Evolutionary conservation across 2,888 invertebrate species (phyloP).

Genomic region (Axea sp.): DNA sequence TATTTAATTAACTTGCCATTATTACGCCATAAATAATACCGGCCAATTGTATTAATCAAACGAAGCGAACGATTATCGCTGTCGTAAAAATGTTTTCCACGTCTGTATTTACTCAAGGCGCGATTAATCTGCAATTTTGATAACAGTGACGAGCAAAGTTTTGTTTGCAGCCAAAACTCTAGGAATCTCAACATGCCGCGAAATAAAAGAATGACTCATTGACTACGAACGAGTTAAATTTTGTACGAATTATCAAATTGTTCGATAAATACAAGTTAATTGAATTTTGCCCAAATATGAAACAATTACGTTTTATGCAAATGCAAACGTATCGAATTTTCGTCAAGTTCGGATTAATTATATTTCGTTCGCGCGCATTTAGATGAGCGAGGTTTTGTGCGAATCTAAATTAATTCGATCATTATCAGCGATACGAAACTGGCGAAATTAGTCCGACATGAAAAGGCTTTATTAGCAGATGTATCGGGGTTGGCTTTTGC

Average conservation of each 20-base stretch:
- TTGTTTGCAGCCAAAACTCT: constrained; percentile 13
- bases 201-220: constrained; percentile 12
- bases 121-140: constrained; percentile 1
- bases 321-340: constrained; percentile 52
- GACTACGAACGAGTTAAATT: constrained; percentile 16
- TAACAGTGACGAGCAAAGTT: not conserved
- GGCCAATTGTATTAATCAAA: no score
- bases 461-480: constrained; percentile 60
- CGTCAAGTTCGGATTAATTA: constrained; percentile 53
- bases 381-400: constrained; percentile 46
- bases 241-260: constrained; percentile 39
- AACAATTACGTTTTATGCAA: constrained; percentile 52
- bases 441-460: constrained; percentile 57
- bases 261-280: constrained; percentile 50
- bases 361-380: constrained; percentile 42
- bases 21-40: no score
- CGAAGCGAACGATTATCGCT: no score
- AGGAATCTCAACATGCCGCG: not conserved
- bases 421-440: constrained; percentile 48
- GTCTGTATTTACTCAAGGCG: no score
- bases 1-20: no score
- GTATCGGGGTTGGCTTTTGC: constrained; percentile 66
- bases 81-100: no score
- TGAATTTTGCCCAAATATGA: constrained; percentile 50
- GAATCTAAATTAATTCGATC: constrained; percentile 56